Conservation (phyloP, 35 echinoderm and acorn worm genomes). For the Apostichopus californicus region DNA sequence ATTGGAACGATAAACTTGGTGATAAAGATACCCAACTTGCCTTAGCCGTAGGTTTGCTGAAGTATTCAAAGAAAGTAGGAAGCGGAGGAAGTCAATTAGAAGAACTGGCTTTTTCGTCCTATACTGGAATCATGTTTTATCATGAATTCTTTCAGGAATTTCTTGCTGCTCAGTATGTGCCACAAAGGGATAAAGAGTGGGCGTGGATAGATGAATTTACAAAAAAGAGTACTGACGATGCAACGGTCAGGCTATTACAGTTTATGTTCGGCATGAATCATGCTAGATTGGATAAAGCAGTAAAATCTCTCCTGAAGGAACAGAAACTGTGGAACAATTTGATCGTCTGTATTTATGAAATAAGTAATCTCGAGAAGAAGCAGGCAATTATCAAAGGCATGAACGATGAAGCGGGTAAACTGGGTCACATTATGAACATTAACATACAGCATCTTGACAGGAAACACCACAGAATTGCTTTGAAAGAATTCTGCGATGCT, state of each 20-base stretch:
- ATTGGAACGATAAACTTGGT: not conserved
- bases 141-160: slow-evolving; percentile 37
- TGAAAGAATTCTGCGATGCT: not conserved
- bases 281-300: not conserved
- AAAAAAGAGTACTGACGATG: not conserved
- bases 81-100: not conserved
- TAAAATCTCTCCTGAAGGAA: not conserved
- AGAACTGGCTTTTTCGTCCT: slow-evolving; percentile 21
- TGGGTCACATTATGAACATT: not conserved
- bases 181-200: not conserved
- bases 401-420: not conserved
- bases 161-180: not conserved
- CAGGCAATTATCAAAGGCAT: not conserved
- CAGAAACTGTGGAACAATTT: slow-evolving; percentile 49
- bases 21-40: not conserved
- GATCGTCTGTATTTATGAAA: slow-evolving; percentile 26
- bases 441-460: slow-evolving; percentile 1
- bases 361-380: not conserved
- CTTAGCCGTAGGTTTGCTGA: not conserved
- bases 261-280: slow-evolving; percentile 12
- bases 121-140: not conserved
- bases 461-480: not conserved
- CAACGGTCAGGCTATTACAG: not conserved
- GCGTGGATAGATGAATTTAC: not conserved
- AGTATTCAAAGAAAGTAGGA: not conserved